Evolutionary conservation across 2,888 invertebrate genomes (phyloP), one percentile per base, ranked within the genome.

Genomic region (Anarsia innoxiella): DNA sequence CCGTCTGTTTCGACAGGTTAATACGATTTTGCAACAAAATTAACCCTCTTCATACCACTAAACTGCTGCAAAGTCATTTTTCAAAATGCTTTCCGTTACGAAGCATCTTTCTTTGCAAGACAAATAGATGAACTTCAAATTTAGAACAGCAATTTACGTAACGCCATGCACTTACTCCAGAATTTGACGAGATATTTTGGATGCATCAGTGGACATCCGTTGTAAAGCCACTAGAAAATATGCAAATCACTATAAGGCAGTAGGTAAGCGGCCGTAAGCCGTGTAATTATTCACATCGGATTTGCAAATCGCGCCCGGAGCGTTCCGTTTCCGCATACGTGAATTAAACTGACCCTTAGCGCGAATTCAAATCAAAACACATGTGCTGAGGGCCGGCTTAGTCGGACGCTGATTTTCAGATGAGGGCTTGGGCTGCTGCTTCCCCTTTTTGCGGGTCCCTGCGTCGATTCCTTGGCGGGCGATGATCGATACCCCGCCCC

Each of bases 281-380:
- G 68, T 72, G 76, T 83, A 83, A 84, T 84, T 84, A 84, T 84
- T 84, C 84, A 80, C 83, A 74, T 78, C 70, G 78, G 80, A 80
- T 82, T 80, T 80, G 77, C 75, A 74, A 80, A 73, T 78, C 67
- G 75, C 73, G 77, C 82, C 78, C 56, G 73, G 53, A 72, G 80
- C 79, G 75, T 68, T 78, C 64, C 69, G 66, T 71, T 74, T 73
- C 75, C 71, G 66, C 68, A 66, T 59, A 61, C 70, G 68, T 67
- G 70, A 66, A 71, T 74, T 73, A 74, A 70, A 80, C 79, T 83
- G 83, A 83, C 83, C 84, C 82, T 76, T 72, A 66, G 70, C 67
- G 68, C 65, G 66, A 67, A 72, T 76, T 75, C 78, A 79, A 83
- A 82, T 82, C 79, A 80, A 79, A 83, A 82, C 82, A 82, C 80